phyloP scores from a whole-genome alignment of 2,797 vertebrate species.

The Hephaestus fuliginosus region DNA sequence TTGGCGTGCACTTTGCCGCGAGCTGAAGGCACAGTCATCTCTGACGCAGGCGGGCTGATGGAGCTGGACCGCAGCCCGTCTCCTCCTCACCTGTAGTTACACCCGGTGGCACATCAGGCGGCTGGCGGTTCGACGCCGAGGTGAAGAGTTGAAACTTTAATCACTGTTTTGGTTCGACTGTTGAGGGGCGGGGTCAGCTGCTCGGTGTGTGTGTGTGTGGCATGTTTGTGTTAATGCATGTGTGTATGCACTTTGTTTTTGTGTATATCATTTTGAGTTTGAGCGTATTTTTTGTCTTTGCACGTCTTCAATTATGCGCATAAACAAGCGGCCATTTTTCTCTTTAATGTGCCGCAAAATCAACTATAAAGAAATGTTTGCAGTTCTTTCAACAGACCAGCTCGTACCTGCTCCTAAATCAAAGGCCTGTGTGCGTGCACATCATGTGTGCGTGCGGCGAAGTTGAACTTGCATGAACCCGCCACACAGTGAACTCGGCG shows the following conservation, averaged over 20 bases:
- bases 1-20: not conserved
- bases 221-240: not conserved
- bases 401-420: conserved; percentile 1
- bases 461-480: conserved; percentile 54
- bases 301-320: not conserved
- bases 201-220: not conserved
- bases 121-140: conserved; percentile 44
- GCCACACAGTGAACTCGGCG: not conserved
- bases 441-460: not conserved
- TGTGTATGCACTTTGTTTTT: not conserved
- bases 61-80: conserved; percentile 46
- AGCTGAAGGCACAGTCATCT: conserved; percentile 39
- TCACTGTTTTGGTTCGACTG: conserved; percentile 60
- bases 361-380: not conserved
- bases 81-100: conserved; percentile 67
- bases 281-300: too few species aligned
- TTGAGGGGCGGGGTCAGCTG: not conserved
- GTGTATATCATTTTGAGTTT: conserved; percentile 1
- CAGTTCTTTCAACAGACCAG: not conserved
- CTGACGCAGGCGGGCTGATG: conserved; percentile 57
- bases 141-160: conserved; percentile 75
- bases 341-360: not conserved
- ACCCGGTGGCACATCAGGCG: conserved; percentile 54
- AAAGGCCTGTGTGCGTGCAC: conserved; percentile 6
- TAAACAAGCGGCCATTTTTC: not conserved